Percentiles rank a stretch among this genome's conserved stretches.
These are phyloP conservation scores for Cephus pulcher DNA, from an alignment of 2,888 invertebrate genomes.

Conservation along the genomic window DNA sequence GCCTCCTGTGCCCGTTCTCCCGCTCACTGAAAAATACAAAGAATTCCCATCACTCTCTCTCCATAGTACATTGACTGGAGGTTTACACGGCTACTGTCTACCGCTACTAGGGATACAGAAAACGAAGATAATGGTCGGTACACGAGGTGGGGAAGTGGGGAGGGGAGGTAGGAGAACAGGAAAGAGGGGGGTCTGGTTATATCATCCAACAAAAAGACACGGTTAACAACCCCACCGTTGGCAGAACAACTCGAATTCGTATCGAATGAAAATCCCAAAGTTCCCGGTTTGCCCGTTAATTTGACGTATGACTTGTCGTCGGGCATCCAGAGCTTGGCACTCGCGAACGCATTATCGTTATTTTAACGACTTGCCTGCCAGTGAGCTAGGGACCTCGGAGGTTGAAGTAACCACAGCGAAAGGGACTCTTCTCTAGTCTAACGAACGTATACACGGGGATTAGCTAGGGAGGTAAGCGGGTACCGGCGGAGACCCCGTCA, in stretches of 20 bases:
- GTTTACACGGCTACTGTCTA: background rate
- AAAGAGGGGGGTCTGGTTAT: background rate
- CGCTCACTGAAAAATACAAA: constrained; percentile 55
- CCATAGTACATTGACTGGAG: background rate
- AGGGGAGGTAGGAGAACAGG: background rate
- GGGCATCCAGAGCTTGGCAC: constrained; percentile 36
- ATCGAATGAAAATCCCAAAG: constrained; percentile 26
- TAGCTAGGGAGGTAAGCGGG: no score
- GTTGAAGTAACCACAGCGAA: background rate
- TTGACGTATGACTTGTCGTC: constrained; percentile 47
- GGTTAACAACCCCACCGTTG: constrained; percentile 25
- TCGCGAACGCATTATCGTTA: constrained; percentile 48
- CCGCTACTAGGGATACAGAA: background rate
- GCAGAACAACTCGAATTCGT: constrained; percentile 21
- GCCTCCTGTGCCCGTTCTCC: constrained; percentile 61
- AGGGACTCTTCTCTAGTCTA: background rate
- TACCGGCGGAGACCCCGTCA: no score
- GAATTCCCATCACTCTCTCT: background rate
- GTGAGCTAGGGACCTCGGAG: background rate
- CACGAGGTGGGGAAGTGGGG: background rate
- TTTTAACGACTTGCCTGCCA: constrained; percentile 39
- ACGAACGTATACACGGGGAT: no score
- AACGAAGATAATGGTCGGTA: background rate
- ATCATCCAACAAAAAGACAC: background rate
- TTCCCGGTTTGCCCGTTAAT: constrained; percentile 43